These are phyloP conservation scores for Cheilosia pagana DNA, from an alignment of 2,888 invertebrate genomes.

Conservation along the genomic window DNA sequence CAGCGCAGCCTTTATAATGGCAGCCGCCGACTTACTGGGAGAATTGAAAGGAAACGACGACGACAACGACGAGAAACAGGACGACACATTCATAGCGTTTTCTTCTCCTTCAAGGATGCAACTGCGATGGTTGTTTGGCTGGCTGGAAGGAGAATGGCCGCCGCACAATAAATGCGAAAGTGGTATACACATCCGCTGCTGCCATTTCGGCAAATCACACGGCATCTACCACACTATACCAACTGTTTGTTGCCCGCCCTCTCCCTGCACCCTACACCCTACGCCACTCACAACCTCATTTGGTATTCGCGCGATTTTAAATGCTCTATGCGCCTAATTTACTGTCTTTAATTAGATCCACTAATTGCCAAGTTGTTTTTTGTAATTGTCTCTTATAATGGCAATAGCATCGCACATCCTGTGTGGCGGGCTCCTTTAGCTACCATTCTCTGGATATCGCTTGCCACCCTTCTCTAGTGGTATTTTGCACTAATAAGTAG, in stretches of 20 bases:
- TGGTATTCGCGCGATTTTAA: constrained; percentile 72
- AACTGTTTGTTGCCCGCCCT: constrained; percentile 4
- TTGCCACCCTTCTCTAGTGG: constrained; percentile 29
- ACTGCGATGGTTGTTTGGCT: constrained; percentile 16
- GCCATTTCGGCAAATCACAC: constrained; percentile 49
- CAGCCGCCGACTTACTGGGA: constrained; percentile 51
- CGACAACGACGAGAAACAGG: constrained; percentile 18
- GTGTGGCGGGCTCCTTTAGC: constrained; percentile 48
- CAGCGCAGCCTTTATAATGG: constrained; percentile 70
- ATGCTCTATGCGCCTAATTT: constrained; percentile 77
- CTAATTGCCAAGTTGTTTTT: constrained; percentile 79
- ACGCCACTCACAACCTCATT: constrained; percentile 25
- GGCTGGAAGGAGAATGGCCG: constrained; percentile 41
- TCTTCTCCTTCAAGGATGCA: constrained; percentile 55
- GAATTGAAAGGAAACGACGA: constrained; percentile 47
- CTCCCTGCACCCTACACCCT: neutral
- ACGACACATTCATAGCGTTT: constrained; percentile 32
- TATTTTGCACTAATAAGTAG: constrained; percentile 52
- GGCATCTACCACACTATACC: constrained; percentile 18
- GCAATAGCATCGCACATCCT: constrained; percentile 68
- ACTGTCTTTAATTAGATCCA: constrained; percentile 79
- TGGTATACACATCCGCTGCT: constrained; percentile 55
- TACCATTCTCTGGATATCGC: constrained; percentile 6
- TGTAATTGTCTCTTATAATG: constrained; percentile 76
- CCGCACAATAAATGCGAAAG: constrained; percentile 63